phyloP scores from a whole-genome alignment of 2,113 vertebrate genomes.

The Boleophthalmus pectinirostris region DNA sequence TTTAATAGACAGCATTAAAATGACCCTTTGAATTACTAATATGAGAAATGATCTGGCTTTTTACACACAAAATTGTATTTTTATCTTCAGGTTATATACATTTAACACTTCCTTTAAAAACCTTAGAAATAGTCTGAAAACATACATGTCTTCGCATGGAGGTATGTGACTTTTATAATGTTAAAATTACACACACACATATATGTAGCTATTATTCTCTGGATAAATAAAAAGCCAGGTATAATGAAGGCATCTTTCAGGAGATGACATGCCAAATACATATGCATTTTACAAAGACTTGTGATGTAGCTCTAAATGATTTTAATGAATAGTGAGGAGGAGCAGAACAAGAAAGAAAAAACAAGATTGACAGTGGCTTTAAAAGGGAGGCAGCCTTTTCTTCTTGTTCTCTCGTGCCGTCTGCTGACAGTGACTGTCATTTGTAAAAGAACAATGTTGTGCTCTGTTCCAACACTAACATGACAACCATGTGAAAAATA shows the following conservation, averaged over 20 bases:
- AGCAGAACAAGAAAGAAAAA: conserved; percentile 70
- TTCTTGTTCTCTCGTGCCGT: conserved; percentile 65
- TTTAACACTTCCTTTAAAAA: background rate
- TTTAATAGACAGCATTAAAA: conserved; percentile 72
- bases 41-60: conserved; percentile 39
- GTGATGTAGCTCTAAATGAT: conserved; percentile 76
- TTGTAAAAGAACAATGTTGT: conserved; percentile 74
- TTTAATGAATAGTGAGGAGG: conserved; percentile 76
- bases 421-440: conserved; percentile 78
- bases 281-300: conserved; percentile 70
- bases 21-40: conserved; percentile 67
- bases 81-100: conserved; percentile 8
- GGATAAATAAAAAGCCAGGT: conserved; percentile 49
- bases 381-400: conserved; percentile 72
- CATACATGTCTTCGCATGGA: conserved; percentile 13
- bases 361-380: conserved; percentile 76
- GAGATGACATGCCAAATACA: conserved; percentile 69
- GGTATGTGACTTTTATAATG: conserved; percentile 40
- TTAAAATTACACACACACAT: conserved; percentile 34
- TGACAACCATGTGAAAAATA: conserved; percentile 72
- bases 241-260: conserved; percentile 72
- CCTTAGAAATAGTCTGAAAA: conserved; percentile 24
- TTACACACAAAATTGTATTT: conserved; percentile 20
- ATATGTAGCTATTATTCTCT: conserved; percentile 52
- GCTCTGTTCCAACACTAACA: conserved; percentile 68